Evolutionary conservation across 2,113 vertebrate genomes (phyloP).

Genomic region (Hippopotamus amphibius): DNA sequence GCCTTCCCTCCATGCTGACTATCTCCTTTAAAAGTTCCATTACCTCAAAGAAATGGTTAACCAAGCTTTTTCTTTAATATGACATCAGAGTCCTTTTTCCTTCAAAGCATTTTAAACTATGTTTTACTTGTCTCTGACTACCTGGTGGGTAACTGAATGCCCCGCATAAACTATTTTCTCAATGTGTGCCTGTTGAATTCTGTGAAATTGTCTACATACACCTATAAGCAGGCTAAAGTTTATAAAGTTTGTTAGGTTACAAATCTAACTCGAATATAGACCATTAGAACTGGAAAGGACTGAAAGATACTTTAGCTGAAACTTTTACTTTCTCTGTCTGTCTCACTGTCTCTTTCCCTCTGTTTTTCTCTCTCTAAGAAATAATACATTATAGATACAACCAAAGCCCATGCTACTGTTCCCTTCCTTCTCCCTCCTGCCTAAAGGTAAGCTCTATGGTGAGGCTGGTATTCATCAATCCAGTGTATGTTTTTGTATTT

Average conservation of each 20-base stretch:
- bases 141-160: neutral
- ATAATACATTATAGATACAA: neutral
- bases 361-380: neutral
- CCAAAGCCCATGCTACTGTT: neutral
- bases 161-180: slow-evolving; percentile 7
- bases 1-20: neutral
- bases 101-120: neutral
- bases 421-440: neutral
- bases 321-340: neutral
- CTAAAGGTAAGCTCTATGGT: neutral
- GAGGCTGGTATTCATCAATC: neutral
- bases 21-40: slow-evolving; percentile 2
- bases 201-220: neutral
- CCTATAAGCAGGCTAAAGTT: neutral
- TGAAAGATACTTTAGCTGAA: neutral
- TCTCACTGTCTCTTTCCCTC: neutral
- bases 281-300: neutral
- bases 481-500: neutral
- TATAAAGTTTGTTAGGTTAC: neutral
- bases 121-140: neutral
- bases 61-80: slow-evolving; percentile 10
- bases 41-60: slow-evolving; percentile 13
- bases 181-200: neutral
- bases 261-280: neutral
- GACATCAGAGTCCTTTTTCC: neutral